Base-by-base conservation (phyloP, 1,140 invertebrate species). In the Samia ricini region DNA sequence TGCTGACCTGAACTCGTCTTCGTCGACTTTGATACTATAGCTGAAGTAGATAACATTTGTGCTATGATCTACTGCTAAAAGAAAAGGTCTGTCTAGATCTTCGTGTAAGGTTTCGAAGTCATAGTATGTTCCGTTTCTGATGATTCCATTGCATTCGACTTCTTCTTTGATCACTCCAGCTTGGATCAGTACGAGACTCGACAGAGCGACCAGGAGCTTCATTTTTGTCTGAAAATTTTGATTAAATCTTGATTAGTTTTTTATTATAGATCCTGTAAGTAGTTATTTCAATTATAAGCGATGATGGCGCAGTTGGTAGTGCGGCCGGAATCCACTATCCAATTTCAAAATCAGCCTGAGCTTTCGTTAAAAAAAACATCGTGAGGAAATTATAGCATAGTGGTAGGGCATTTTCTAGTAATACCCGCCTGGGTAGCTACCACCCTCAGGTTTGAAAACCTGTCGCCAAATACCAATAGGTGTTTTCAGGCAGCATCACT, bases 21-120 rank as follows among this genome's bases (percentile, higher is more conserved):
- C 76, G 2, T 77, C 42, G 56, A 60, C 50, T 24, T 79, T 72
- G 1, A 77, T 5, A 56, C 74, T 82, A 51, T 82, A 85, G 52
- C 81, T 88, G 52, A 85, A 88, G 50, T 81, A 88, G 2, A 88
- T 22, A 18, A 56, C 77, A 58, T 84, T 81, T 0, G 74, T 76
- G 24, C 70, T 77, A 56, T 75, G 68, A 36, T 86, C 83, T 51
- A 79, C 64, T 5, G 76, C 71, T 42, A 88, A 60, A 7, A 76
- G 63, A 29, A 81, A 86, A 0, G 83, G 85, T 63, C 79, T 72
- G 24, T 86, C 82, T 0, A 86, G 49, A 18, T 73, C 72, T 12
- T 64, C 18, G 26, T 77, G 76, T 2, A 88, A 61, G 2, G 72
- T 22, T 68, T 83, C 81, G 19, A 57, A 56, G 4, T 78, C 74